These are phyloP conservation scores for Spicauda simplicius DNA, from an alignment of 2,888 invertebrate genomes.

Conservation along the genomic window DNA sequence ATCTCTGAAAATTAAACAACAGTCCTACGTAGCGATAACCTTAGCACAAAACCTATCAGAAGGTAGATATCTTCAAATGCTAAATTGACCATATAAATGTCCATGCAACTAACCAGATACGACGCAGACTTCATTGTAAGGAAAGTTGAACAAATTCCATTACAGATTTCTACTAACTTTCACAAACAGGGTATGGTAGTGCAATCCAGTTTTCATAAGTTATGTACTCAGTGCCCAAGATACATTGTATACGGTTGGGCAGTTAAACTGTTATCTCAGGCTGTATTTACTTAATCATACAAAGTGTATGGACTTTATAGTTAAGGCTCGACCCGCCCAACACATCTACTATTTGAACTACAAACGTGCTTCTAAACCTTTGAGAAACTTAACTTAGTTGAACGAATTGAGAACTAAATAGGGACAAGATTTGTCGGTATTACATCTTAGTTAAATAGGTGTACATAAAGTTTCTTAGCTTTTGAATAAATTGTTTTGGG, in stretches of 20 bases:
- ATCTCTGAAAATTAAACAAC: too few relatives aligned
- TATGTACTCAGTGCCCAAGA: conserved; percentile 11
- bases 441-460: background rate
- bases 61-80: too few relatives aligned
- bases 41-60: too few relatives aligned
- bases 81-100: too few relatives aligned
- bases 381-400: conserved; percentile 27
- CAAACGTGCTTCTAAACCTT: conserved; percentile 32
- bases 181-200: conserved; percentile 6
- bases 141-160: background rate
- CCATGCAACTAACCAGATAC: too few relatives aligned
- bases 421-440: conserved; percentile 5
- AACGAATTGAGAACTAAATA: conserved; percentile 15
- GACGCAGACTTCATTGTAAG: too few relatives aligned
- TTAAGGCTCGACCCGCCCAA: conserved; percentile 33
- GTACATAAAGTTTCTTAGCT: background rate
- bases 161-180: conserved; percentile 11
- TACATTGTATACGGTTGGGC: conserved; percentile 23
- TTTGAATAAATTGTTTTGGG: too few relatives aligned
- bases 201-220: conserved; percentile 20
- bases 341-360: conserved; percentile 27
- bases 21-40: too few relatives aligned
- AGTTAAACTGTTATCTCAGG: conserved; percentile 39
- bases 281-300: conserved; percentile 41
- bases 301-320: conserved; percentile 37